These are phyloP conservation scores for Catotricha subobsoleta DNA, from an alignment of 2,888 invertebrate species.

Conservation along the genomic window DNA sequence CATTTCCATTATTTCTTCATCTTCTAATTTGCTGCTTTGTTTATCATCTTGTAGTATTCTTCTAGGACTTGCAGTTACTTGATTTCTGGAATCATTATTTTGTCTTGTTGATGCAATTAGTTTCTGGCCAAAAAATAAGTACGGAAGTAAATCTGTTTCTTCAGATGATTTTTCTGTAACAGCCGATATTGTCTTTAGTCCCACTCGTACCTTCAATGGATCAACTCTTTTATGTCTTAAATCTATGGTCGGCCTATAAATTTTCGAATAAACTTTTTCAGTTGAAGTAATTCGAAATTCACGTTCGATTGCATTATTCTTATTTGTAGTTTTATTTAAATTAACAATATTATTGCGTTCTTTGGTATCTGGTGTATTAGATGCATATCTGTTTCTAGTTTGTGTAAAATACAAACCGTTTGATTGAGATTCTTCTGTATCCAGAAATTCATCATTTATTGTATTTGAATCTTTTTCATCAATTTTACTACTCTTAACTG, in stretches of 20 bases:
- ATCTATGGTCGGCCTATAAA: not conserved
- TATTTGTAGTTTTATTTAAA: not conserved
- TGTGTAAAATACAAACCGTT: slow-evolving; percentile 25
- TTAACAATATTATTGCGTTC: not conserved
- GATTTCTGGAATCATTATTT: slow-evolving; percentile 15
- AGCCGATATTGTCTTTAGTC: too few species aligned
- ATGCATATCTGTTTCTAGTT: slow-evolving; percentile 1
- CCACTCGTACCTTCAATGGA: not conserved
- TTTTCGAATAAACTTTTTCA: slow-evolving; percentile 9
- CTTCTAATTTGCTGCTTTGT: slow-evolving; percentile 29
- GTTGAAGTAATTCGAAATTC: slow-evolving; percentile 8
- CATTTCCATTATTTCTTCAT: slow-evolving; percentile 41
- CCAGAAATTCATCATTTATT: slow-evolving; percentile 20
- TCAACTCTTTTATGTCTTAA: not conserved
- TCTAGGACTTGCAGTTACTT: slow-evolving; percentile 24
- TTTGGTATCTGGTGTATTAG: slow-evolving; percentile 3
- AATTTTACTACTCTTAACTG: slow-evolving; percentile 9
- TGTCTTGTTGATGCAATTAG: slow-evolving; percentile 29
- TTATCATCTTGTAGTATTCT: slow-evolving; percentile 13
- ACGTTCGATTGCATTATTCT: slow-evolving; percentile 1
- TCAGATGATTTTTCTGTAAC: slow-evolving; percentile 12
- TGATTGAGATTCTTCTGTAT: slow-evolving; percentile 27
- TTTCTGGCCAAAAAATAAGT: slow-evolving; percentile 53
- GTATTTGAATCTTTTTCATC: slow-evolving; percentile 23
- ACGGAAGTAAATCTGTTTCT: slow-evolving; percentile 44